These are phyloP conservation scores for Scyliorhinus canicula DNA, from an alignment of 2,797 vertebrate genomes.

Conservation along the genomic window DNA sequence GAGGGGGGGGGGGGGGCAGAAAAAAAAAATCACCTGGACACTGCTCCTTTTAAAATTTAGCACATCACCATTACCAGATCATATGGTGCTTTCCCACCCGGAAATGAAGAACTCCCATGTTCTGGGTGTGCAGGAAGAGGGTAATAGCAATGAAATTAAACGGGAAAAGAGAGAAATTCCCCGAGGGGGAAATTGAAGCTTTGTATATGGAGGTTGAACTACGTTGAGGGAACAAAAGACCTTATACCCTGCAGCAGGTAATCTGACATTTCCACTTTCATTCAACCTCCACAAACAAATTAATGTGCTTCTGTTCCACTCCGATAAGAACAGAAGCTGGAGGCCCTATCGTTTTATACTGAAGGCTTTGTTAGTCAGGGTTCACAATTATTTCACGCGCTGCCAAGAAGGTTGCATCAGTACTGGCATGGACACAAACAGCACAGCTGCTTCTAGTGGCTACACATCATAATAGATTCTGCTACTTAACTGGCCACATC, in stretches of 20 bases:
- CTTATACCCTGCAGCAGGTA: background rate
- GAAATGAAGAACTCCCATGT: background rate
- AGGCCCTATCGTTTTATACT: background rate
- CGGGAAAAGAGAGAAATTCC: no score
- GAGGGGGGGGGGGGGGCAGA: background rate
- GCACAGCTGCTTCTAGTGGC: no score
- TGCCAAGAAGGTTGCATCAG: background rate
- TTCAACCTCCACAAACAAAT: slow-evolving; percentile 30
- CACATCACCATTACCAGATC: background rate
- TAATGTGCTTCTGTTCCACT: background rate
- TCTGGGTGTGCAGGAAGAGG: background rate
- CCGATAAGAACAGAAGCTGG: background rate
- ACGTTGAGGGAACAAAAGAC: background rate
- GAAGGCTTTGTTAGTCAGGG: background rate
- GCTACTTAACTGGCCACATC: background rate
- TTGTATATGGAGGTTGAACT: slow-evolving; percentile 25
- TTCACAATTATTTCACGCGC: background rate
- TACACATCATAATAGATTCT: background rate
- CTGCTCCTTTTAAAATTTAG: background rate
- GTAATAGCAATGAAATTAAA: background rate
- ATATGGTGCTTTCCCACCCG: background rate
- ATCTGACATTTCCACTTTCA: background rate
- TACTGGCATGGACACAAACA: background rate
- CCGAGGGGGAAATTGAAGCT: background rate
- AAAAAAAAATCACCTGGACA: background rate